These are phyloP conservation scores for Steinernema khuongi DNA, from an alignment of 1,140 invertebrate species.

Conservation along the genomic window DNA sequence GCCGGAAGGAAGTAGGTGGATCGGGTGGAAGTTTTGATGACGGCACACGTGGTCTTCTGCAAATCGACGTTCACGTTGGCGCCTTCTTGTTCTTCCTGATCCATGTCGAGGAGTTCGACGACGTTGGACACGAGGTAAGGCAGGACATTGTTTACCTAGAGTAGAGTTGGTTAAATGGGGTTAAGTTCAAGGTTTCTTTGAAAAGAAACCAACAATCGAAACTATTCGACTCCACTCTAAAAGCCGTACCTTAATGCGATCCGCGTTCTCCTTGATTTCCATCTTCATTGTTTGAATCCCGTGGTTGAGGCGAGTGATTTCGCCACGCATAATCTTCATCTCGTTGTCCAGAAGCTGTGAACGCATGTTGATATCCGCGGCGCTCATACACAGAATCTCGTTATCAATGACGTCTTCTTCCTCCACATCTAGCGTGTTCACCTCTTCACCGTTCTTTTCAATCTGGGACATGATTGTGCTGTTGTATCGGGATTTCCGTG, in stretches of 20 bases:
- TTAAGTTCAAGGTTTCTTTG: too few relatives aligned
- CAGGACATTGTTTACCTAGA: conserved; percentile 98
- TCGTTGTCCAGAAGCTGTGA: conserved; percentile 93
- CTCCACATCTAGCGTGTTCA: conserved; percentile 15
- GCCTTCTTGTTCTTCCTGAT: conserved; percentile 81
- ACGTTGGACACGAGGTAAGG: conserved; percentile 99
- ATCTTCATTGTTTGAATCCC: conserved; percentile 70
- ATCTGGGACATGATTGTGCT: too few relatives aligned
- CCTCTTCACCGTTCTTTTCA: background rate
- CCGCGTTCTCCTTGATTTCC: conserved; percentile 58
- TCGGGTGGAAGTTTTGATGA: conserved; percentile 97
- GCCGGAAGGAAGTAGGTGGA: conserved; percentile 99
- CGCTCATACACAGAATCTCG: conserved; percentile 61
- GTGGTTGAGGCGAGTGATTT: conserved; percentile 92
- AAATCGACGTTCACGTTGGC: conserved; percentile 97
- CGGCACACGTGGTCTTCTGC: conserved; percentile 96
- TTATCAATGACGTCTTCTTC: conserved; percentile 46
- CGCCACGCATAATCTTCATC: conserved; percentile 96
- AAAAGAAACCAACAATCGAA: too few relatives aligned
- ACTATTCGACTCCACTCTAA: too few relatives aligned
- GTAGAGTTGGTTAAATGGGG: conserved; percentile 63
- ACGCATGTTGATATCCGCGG: conserved; percentile 87
- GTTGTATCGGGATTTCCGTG: too few relatives aligned
- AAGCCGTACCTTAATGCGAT: conserved; percentile 56
- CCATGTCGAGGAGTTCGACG: conserved; percentile 92